Base-by-base conservation (phyloP, 2,797 vertebrate genomes). In the Sebastiscus tertius region DNA sequence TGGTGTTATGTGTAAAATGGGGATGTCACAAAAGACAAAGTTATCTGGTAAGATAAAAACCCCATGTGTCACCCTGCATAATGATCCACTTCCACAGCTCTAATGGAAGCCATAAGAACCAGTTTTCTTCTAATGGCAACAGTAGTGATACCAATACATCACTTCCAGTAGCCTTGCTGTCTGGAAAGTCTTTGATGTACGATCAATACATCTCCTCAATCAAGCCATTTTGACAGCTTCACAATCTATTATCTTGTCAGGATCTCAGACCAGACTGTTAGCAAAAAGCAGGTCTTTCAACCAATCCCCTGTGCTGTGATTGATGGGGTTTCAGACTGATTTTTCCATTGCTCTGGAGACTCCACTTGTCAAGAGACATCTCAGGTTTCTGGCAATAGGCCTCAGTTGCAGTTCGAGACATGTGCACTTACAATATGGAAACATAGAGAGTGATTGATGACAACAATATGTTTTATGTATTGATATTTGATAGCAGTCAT, bases 241-340 rank as follows among this genome's bases (percentile, higher is more conserved):
- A 89, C 85, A 78, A 90, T 90, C 86, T 87, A 85, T 93, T 92
- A 91, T 93, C 91, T 86, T 89, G 90, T 90, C 91, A 84, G 66
- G 65, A 89, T 91, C 88, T 92, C 72, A 55, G 73, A 75, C 55
- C 34, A 71, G 81, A 36, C 68, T 75, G 82, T 79, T 75, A 56
- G 80, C 52, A 79, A 87, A 87, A 90, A 82, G 74, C 79, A 69
- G 6, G 58, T 81, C 85, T 80, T 87, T 89, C 76, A 90, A 80
- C 82, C 64, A 68, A 59, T 86, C 85, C 89, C 69, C 74, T 81
- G 66, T 34, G 24, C 69, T 2, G 52, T 94, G 93, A 94, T 92
- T 89, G 92, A 94, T 93, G 87, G 83, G 20, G 58, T 84, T 77
- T 89, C 73, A 77, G 69, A 63, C 76, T 71, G 81, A 82, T 87